Evolutionary conservation across 2,797 vertebrate species (phyloP).

Genomic region (Octomys mimax): DNA sequence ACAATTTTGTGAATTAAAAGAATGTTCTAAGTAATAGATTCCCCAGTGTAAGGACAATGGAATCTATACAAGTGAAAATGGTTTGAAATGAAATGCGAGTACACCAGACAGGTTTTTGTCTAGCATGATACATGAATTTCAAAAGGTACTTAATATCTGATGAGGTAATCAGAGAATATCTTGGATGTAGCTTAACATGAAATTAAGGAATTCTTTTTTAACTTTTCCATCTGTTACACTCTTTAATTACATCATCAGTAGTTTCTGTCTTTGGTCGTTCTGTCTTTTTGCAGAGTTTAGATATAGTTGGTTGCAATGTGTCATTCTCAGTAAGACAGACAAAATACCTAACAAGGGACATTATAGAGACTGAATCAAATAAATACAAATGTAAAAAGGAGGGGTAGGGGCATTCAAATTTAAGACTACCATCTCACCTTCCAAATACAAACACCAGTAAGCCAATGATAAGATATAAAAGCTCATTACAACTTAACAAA

Average conservation of each 20-base stretch:
- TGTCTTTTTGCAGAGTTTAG: constrained; percentile 32
- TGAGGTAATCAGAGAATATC: constrained; percentile 44
- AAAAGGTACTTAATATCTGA: constrained; percentile 29
- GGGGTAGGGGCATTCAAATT: not conserved
- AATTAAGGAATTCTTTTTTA: constrained; percentile 35
- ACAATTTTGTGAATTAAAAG: not conserved
- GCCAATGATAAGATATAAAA: constrained; percentile 57
- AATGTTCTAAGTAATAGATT: not conserved
- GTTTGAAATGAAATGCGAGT: not conserved
- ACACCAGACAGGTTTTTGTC: not conserved
- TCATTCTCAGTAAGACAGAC: not conserved
- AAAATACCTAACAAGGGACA: not conserved
- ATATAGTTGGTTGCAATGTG: not conserved
- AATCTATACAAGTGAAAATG: not conserved
- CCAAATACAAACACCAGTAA: constrained; percentile 58
- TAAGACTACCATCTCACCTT: constrained; percentile 47
- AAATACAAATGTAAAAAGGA: not conserved
- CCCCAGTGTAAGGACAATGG: not conserved
- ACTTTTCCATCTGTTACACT: not conserved
- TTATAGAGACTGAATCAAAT: constrained; percentile 34
- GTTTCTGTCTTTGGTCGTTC: constrained; percentile 42
- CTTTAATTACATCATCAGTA: constrained; percentile 43
- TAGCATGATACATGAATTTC: constrained; percentile 26
- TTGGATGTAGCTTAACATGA: not conserved
- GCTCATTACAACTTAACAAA: constrained; percentile 13